phyloP scores from a whole-genome alignment of 2,113 vertebrate genomes.

The Cyprinus carpio region DNA sequence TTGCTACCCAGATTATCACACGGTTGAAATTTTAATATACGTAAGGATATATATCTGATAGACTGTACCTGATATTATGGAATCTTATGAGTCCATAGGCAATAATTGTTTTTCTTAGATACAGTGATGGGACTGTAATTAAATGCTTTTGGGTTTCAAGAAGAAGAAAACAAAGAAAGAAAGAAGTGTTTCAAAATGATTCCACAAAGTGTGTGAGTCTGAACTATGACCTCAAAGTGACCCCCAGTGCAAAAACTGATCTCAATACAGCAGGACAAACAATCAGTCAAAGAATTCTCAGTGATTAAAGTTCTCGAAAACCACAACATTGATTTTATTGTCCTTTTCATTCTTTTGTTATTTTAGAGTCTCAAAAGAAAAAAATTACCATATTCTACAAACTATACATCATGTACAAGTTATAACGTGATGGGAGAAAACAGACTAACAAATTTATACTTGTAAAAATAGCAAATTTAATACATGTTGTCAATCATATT shows the following conservation, averaged over 20 bases:
- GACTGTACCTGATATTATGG: conserved; percentile 58
- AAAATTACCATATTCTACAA: conserved; percentile 40
- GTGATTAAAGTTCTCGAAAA: not conserved
- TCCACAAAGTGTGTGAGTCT: not conserved
- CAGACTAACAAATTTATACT: not conserved
- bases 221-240: not conserved
- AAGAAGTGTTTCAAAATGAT: not conserved
- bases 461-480: not conserved
- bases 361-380: conserved; percentile 1
- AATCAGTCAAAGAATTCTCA: not conserved
- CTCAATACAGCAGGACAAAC: not conserved
- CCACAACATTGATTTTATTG: conserved; percentile 17
- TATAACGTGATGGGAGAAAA: conserved; percentile 16
- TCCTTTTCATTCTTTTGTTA: not conserved
- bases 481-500: not conserved
- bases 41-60: conserved; percentile 45
- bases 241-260: not conserved
- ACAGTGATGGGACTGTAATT: conserved; percentile 60
- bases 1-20: conserved; percentile 41
- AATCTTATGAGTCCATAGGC: conserved; percentile 62
- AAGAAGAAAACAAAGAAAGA: conserved; percentile 72
- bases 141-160: conserved; percentile 62
- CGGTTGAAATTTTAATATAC: conserved; percentile 58
- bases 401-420: conserved; percentile 50
- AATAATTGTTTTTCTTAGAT: conserved; percentile 74